Evolutionary conservation across 1,140 invertebrate species (phyloP), one percentile per base, ranked within the genome.

Genomic region (Ostrea denselamellosa): DNA sequence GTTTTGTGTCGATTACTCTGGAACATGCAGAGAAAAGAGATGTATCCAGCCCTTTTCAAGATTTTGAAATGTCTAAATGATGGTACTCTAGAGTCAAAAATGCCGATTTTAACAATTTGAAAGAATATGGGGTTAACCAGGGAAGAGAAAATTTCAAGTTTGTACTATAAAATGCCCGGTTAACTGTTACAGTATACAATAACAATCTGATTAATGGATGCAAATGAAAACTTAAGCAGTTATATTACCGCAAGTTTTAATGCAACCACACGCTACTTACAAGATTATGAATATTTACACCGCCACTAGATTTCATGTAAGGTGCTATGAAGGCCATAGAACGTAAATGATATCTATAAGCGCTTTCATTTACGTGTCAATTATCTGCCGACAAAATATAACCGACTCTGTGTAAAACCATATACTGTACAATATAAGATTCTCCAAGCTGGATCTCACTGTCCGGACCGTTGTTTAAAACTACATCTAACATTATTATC

Each of bases 261-360:
- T 71, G 68, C 68, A 71, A 71, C 68, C 68, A 71, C 68, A 71
- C 22, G 68, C 68, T 71, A 28, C 68, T 34, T 71, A 25, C 22
- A 71, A 28, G 28, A 71, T 34, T 28, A 71, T 71, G 68, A 71
- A 71, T 71, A 71, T 71, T 71, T 71, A 71, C 68, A 71, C 68
- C 68, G 68, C 22, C 68, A 71, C 22, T 71, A 34, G 68, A 71
- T 34, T 71, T 71, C 68, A 71, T 22, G 68, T 71, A 71, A 71
- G 22, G 22, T 34, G 68, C 22, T 28, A 25, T 25, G 9, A 22
- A 25, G 65, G 65, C 65, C 68, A 71, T 22, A 12, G 68, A 71
- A 28, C 14, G 22, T 34, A 34, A 71, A 22, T 71, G 25, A 71
- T 71, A 28, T 71, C 22, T 58, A 58, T 14, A 56, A n/a, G n/a